A percentile compares a stretch with the other conserved stretches of the same genome.
Evolutionary conservation across 2,888 invertebrate species (phyloP).

Genomic region (Orgyia antiqua): DNA sequence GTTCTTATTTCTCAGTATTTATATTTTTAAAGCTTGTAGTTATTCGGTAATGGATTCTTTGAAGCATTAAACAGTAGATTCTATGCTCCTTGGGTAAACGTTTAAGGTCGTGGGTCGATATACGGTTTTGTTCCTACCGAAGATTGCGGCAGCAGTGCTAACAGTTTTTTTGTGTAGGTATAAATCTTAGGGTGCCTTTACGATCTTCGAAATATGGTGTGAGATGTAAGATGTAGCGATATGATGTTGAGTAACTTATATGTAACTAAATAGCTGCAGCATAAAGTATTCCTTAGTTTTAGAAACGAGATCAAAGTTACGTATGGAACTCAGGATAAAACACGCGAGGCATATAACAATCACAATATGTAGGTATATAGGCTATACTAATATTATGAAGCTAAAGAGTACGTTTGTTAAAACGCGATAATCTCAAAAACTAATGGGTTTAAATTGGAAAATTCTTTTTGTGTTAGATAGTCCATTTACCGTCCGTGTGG

Average conservation of each 20-base stretch:
- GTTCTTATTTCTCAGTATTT: background rate
- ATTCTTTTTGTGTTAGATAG: too few relatives aligned
- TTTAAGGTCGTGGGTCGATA: conserved; percentile 46
- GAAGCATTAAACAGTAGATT: conserved; percentile 18
- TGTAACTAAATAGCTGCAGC: too few relatives aligned
- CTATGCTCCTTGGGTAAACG: conserved; percentile 20
- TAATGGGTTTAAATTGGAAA: too few relatives aligned
- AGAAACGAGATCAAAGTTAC: too few relatives aligned
- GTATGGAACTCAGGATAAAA: too few relatives aligned
- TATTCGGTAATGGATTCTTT: conserved; percentile 5
- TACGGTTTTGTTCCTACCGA: conserved; percentile 45
- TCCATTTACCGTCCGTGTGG: too few relatives aligned
- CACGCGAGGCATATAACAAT: too few relatives aligned
- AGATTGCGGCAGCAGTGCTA: conserved; percentile 57
- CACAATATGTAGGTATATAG: too few relatives aligned
- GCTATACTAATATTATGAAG: too few relatives aligned
- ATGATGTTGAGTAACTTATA: background rate
- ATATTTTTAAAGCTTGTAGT: background rate
- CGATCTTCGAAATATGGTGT: conserved; percentile 35
- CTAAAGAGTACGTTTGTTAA: too few relatives aligned
- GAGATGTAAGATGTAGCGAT: conserved; percentile 32
- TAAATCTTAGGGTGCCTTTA: conserved; percentile 68
- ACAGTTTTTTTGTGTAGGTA: conserved; percentile 75
- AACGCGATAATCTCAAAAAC: too few relatives aligned
- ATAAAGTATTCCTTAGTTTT: too few relatives aligned